Base-by-base conservation (phyloP, 2,113 vertebrate species). In the Callaeas wilsoni region DNA sequence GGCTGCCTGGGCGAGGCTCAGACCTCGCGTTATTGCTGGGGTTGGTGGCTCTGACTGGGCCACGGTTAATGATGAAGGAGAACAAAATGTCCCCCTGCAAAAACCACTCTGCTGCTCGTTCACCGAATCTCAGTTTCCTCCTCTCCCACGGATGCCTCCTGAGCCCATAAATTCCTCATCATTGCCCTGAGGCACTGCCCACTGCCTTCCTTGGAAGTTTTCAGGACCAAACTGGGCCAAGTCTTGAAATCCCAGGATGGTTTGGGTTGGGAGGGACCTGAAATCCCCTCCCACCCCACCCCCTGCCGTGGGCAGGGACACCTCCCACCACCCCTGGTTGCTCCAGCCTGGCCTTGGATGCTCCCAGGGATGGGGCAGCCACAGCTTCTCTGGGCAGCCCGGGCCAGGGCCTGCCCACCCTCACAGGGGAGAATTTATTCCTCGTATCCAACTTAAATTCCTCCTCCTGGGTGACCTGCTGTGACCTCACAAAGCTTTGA, bases 361-460 rank as follows among this genome's bases (percentile, higher is more conserved):
- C 8, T 35, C 1, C 60, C 32, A 67, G 52, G 50, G 60, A 25
- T 30, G 42, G 42, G 19, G 16, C 62, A 67, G 30, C 29, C 50
- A 30, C 25, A 75, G 59, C 19, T 39, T 1, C 50, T 41, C 59
- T 39, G 57, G 33, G 8, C 9, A 71, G 1, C 41, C 41, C 14
- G 14, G 19, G 13, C 60, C 52, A 67, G 52, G 13, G 13, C 53
- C 44, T 59, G 0, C 1, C 11, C 71, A 77, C 6, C 46, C 27
- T 60, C 63, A 1, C 27, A 50, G 44, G 15, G 33, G 10, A 46
- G 46, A 20, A 33, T 68, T 78, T 25, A n/a, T 46, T 53, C 55
- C 0, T 0, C 5, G 22, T 19, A 37, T 37, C 17, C 44, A 35
- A 14, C 32, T 27, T 13, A 6, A 69, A 47, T 53, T 53, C 29